Evolutionary conservation across 2,888 invertebrate species (phyloP).

Genomic region (Teinopalpus imperialis): DNA sequence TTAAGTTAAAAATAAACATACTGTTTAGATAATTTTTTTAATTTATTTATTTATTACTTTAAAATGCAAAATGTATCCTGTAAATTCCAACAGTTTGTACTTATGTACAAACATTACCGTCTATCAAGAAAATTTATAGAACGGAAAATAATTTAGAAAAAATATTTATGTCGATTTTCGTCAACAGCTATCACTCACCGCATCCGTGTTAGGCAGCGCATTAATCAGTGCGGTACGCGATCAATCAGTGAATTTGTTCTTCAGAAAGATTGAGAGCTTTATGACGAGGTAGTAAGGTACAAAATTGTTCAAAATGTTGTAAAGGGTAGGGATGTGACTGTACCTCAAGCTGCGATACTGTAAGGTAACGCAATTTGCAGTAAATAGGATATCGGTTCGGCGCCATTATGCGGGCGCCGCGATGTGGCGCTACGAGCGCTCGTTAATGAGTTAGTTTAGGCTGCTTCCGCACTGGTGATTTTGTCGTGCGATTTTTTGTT

Average conservation of each 20-base stretch:
- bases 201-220: conserved; percentile 1
- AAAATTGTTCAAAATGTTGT: neutral
- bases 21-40: too few relatives aligned
- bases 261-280: neutral
- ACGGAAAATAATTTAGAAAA: neutral
- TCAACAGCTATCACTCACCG: conserved; percentile 10
- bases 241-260: conserved; percentile 3
- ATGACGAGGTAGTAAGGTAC: neutral
- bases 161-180: neutral
- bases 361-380: conserved; percentile 66
- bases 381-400: conserved; percentile 79
- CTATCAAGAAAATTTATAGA: neutral
- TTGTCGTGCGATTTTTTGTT: neutral
- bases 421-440: conserved; percentile 53
- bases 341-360: conserved; percentile 10
- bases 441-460: conserved; percentile 45
- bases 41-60: too few relatives aligned
- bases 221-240: conserved; percentile 15
- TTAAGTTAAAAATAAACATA: too few relatives aligned
- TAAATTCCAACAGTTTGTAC: neutral
- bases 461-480: conserved; percentile 1
- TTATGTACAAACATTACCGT: neutral
- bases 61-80: too few relatives aligned
- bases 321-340: too few relatives aligned
- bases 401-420: conserved; percentile 62